A percentile compares a stretch with the other conserved stretches of the same genome.
Evolutionary conservation across 2,888 invertebrate species (phyloP).

Genomic region (Drosophila fulvimacula): DNA sequence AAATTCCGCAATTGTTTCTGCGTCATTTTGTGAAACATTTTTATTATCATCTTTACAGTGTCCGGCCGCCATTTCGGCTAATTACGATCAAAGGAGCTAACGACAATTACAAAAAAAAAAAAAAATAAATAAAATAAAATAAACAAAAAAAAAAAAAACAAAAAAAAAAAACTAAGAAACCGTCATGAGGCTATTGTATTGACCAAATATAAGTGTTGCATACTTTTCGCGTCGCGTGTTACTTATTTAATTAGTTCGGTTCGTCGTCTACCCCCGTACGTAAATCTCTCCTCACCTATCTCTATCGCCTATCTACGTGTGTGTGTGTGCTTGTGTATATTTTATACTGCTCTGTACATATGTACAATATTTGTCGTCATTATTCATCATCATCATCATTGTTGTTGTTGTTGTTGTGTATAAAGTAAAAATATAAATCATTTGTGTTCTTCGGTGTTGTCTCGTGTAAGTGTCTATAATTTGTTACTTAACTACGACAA

Average conservation of each 20-base stretch:
- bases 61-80: slow-evolving; percentile 10
- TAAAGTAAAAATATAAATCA: slow-evolving; percentile 66
- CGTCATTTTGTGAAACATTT: slow-evolving; percentile 20
- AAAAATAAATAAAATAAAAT: background rate
- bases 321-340: slow-evolving; percentile 52
- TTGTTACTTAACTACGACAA: slow-evolving; percentile 73
- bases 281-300: slow-evolving; percentile 9
- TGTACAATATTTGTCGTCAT: slow-evolving; percentile 75
- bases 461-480: slow-evolving; percentile 79
- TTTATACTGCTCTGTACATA: slow-evolving; percentile 69
- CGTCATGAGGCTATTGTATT: slow-evolving; percentile 39
- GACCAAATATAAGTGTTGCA: slow-evolving; percentile 48
- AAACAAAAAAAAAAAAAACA: slow-evolving; percentile 7
- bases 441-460: slow-evolving; percentile 77
- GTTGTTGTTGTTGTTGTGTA: slow-evolving; percentile 56
- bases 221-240: slow-evolving; percentile 48
- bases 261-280: slow-evolving; percentile 27
- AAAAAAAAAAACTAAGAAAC: slow-evolving; percentile 6
- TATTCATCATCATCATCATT: slow-evolving; percentile 34
- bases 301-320: slow-evolving; percentile 38
- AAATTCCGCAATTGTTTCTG: slow-evolving; percentile 22
- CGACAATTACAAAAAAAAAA: slow-evolving; percentile 7
- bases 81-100: slow-evolving; percentile 22
- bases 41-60: slow-evolving; percentile 32
- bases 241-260: slow-evolving; percentile 28